Percentiles rank a stretch among this genome's conserved stretches.
phyloP scores from a whole-genome alignment of 2,113 vertebrate species.

The Cettia cetti region DNA sequence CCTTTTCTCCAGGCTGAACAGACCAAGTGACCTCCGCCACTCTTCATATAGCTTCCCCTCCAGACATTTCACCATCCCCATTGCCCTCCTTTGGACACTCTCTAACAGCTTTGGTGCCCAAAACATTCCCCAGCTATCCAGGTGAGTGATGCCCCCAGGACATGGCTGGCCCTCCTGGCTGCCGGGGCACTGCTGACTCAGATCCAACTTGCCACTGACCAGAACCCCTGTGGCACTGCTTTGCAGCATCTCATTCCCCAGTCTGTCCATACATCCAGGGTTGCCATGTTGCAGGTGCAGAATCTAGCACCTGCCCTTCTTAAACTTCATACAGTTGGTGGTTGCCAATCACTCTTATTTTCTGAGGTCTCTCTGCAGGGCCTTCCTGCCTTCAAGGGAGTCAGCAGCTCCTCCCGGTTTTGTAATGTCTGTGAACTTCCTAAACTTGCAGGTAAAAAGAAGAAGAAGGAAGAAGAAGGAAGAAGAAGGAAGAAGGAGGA shows the following conservation, averaged over 20 bases:
- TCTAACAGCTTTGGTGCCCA: background rate
- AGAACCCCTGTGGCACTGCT: accelerated
- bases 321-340: background rate
- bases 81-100: background rate
- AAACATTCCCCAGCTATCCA: accelerated
- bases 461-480: too few species aligned
- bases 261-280: background rate
- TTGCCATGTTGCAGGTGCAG: accelerated
- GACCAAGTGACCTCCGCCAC: background rate
- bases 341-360: background rate
- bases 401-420: background rate
- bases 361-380: background rate
- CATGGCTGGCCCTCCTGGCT: background rate
- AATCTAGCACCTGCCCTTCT: too few species aligned
- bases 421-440: background rate
- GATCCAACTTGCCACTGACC: accelerated
- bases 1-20: background rate
- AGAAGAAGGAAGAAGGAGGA: too few species aligned
- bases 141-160: too few species aligned
- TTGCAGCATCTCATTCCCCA: background rate
- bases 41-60: accelerated
- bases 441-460: too few species aligned
- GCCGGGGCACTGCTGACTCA: too few species aligned
- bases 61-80: background rate
- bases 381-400: background rate